Evolutionary conservation across 2,888 invertebrate species (phyloP).

Genomic region (Phyllotreta striolata): DNA sequence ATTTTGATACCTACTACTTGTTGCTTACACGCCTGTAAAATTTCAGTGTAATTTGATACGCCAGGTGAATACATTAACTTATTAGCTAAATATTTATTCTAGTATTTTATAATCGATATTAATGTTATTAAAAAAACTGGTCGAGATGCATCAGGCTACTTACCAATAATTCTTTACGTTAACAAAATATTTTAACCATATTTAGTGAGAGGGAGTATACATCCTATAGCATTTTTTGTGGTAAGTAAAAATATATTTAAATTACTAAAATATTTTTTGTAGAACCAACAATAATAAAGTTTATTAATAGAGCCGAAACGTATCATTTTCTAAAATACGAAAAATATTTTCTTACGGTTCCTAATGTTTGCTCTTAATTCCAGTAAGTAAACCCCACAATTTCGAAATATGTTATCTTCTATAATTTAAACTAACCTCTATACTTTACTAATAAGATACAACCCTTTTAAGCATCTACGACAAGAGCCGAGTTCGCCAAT

Average conservation of each 20-base stretch:
- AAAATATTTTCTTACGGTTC: conserved; percentile 12
- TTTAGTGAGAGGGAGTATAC: too few species aligned
- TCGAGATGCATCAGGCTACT: too few species aligned
- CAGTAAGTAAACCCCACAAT: conserved; percentile 5
- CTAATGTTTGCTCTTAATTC: conserved; percentile 1
- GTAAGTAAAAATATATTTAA: too few species aligned
- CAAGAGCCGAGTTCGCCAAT: conserved; percentile 27
- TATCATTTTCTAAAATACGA: conserved; percentile 14
- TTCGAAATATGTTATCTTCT: conserved; percentile 8
- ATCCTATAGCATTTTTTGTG: too few species aligned
- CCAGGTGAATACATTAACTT: conserved; percentile 9
- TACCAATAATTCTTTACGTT: too few species aligned
- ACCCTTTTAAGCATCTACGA: conserved; percentile 10
- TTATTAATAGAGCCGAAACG: background rate
- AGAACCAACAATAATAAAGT: background rate
- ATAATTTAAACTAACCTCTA: conserved; percentile 18
- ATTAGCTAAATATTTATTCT: conserved; percentile 5
- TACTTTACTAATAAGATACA: conserved; percentile 15
- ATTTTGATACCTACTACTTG: conserved; percentile 1
- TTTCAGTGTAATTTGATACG: conserved; percentile 9
- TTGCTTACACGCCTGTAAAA: conserved; percentile 6
- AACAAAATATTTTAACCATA: too few species aligned
- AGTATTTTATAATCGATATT: too few species aligned
- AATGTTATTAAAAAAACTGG: too few species aligned
- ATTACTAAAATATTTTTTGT: background rate